Evolutionary conservation across 2,797 vertebrate species (phyloP), one percentile per base, ranked within the genome.

Genomic region (Cryptoprocta ferox): DNA sequence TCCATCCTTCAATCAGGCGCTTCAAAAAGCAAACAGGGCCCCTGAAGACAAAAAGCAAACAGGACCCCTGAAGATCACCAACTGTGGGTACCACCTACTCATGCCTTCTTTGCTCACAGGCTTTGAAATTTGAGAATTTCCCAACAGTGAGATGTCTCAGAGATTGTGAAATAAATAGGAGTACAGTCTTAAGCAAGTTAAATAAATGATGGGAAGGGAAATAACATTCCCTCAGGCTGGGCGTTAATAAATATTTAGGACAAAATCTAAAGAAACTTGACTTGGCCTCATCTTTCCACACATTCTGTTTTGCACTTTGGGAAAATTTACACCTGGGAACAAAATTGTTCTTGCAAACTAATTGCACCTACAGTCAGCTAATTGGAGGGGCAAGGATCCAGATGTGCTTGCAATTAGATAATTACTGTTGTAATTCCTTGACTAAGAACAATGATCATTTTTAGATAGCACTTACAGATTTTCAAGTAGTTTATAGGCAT

Each of bases 271-370:
- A 65, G 63, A 66, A 78, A n/a, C 11, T 80, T 53, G 42, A 3
- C 18, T 21, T 15, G n/a, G 13, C 61, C 59, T 91, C 15, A 3
- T 85, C 93, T 88, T 75, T 50, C 73, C 53, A 21, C 48, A 79
- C 6, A 35, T 32, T 88, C 56, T 73, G 6, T 70, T 92, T 84
- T 82, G 42, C 35, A 65, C 42, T 88, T 81, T 53, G 37, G 68
- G 90, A 88, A 97, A 97, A 70, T 63, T 59, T 71, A 32, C 42
- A 85, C n/a, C 83, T 79, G 39, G 35, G 6, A 45, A 37, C 18
- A 78, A 70, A 95, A 86, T 81, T 82, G n/a, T 89, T 96, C 66
- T 35, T 96, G 37, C 32, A 48, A 81, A 92, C 88, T 95, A 92
- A 84, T 66, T 76, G n/a, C 37, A 81, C 65, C 65, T 89, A 0